These are phyloP conservation scores for Euplexia lucipara DNA, from an alignment of 2,888 invertebrate species.

Conservation along the genomic window DNA sequence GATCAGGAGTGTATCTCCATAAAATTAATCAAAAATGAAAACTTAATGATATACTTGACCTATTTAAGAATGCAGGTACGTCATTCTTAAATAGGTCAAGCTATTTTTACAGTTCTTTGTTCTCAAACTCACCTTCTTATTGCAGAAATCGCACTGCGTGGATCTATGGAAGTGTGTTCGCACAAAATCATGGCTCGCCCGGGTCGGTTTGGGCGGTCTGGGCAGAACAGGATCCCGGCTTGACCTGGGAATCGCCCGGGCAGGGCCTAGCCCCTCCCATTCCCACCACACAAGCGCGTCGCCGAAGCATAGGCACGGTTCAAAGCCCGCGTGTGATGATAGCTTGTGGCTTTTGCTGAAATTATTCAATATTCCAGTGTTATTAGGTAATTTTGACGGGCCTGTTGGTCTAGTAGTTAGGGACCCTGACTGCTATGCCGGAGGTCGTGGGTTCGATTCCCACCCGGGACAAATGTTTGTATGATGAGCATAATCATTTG, in stretches of 20 bases:
- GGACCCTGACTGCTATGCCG: too few relatives aligned
- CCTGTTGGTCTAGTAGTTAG: too few relatives aligned
- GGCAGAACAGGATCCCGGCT: slow-evolving; percentile 76
- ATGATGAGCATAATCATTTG: too few relatives aligned
- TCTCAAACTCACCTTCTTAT: slow-evolving; percentile 93
- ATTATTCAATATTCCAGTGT: slow-evolving; percentile 24
- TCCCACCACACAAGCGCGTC: slow-evolving; percentile 96
- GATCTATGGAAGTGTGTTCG: slow-evolving; percentile 97
- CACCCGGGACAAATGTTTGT: too few relatives aligned
- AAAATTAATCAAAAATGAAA: too few relatives aligned
- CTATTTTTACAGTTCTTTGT: slow-evolving; percentile 4
- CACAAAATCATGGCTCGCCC: slow-evolving; percentile 94
- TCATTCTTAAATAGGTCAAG: too few relatives aligned
- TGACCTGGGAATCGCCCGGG: slow-evolving; percentile 78
- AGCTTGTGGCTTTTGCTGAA: slow-evolving; percentile 93
- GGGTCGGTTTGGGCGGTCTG: slow-evolving; percentile 74
- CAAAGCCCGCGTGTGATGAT: slow-evolving; percentile 96
- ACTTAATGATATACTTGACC: slow-evolving; percentile 5
- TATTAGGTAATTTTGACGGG: background rate
- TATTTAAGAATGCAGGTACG: slow-evolving; percentile 10
- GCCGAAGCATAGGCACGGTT: slow-evolving; percentile 97
- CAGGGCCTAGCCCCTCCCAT: slow-evolving; percentile 90
- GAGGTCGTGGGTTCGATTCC: too few relatives aligned
- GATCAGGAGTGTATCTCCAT: too few relatives aligned
- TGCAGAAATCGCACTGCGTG: slow-evolving; percentile 98